Base-by-base conservation (phyloP, 2,113 vertebrate genomes). In the Orycteropus afer region DNA sequence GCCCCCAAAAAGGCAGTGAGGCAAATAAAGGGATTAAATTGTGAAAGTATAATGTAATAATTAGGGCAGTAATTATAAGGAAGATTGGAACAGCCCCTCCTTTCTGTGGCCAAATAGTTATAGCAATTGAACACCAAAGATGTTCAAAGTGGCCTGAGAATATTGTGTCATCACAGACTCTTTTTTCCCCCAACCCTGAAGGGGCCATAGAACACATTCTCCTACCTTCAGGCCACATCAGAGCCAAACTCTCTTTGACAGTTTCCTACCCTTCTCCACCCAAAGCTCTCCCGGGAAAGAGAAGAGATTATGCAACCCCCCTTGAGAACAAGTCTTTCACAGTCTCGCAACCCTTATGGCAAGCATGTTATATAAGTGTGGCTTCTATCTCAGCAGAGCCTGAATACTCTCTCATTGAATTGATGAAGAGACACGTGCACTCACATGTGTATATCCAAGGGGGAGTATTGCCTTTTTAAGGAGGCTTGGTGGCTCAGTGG, bases 1-100 rank as follows among this genome's bases (percentile, higher is more conserved):
- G 96, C 96, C 96, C 96, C 95, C 95, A 55, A 83, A 59, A 95
- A 97, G 42, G 83, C 97, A 97, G 82, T 82, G 96, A 97, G 96
- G 97, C 97, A 98, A 98, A 97, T 96, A 93, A 96, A 93, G 76
- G 82, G 98, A 95, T 96, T 65, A 53, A 95, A 95, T 97, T 93
- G 91, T 94, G 94, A 94, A 96, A 95, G 96, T 94, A 34, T 97
- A 98, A 97, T 97, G 89, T 95, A 93, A 79, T 96, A 96, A 97
- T 94, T 86, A 97, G 94, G 90, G 80, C 12, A 2, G 93, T 90
- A 85, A 97, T 95, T 92, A 80, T 97, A 97, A 97, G 55, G 61
- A 76, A 91, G 86, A 96, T 73, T 92, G 98, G 95, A 95, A 93
- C 49, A 14, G 20, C 86, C 94, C 93, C 96, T 55, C 74, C 71